phyloP scores from a whole-genome alignment of 2,113 vertebrate genomes.

The Pogona vitticeps region DNA sequence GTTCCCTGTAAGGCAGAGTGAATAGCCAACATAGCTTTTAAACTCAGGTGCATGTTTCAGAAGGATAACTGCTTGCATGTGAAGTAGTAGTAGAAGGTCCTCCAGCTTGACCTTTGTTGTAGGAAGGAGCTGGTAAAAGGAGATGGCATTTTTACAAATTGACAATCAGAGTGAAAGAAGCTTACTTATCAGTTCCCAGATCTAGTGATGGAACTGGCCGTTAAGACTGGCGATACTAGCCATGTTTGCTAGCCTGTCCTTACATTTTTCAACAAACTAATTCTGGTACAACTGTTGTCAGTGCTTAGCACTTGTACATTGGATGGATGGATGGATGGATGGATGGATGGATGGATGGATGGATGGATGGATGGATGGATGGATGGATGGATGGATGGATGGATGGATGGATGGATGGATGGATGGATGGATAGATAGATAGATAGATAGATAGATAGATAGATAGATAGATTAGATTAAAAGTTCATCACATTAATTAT shows the following conservation, averaged over 20 bases:
- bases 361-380: too few species aligned
- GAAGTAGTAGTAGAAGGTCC: neutral
- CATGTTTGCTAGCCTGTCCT: neutral
- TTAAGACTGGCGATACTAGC: neutral
- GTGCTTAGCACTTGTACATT: neutral
- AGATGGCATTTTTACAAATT: neutral
- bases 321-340: neutral
- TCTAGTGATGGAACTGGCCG: neutral
- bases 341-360: too few species aligned
- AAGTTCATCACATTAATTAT: neutral
- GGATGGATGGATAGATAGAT: too few species aligned
- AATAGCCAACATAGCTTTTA: neutral
- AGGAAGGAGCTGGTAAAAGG: fast-evolving
- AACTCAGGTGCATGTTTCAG: slow-evolving; percentile 3
- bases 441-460: too few species aligned
- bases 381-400: too few species aligned
- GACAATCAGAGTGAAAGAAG: neutral
- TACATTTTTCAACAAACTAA: neutral
- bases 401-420: too few species aligned
- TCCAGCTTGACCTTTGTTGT: neutral
- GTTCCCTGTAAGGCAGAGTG: slow-evolving; percentile 79
- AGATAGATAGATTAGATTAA: too few species aligned
- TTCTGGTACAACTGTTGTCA: neutral
- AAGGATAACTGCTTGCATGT: neutral
- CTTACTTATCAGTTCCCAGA: neutral